Percentiles rank a stretch among this genome's conserved stretches.
Evolutionary conservation across 2,797 vertebrate genomes (phyloP).

Genomic region (Craterocephalus amniculus): DNA sequence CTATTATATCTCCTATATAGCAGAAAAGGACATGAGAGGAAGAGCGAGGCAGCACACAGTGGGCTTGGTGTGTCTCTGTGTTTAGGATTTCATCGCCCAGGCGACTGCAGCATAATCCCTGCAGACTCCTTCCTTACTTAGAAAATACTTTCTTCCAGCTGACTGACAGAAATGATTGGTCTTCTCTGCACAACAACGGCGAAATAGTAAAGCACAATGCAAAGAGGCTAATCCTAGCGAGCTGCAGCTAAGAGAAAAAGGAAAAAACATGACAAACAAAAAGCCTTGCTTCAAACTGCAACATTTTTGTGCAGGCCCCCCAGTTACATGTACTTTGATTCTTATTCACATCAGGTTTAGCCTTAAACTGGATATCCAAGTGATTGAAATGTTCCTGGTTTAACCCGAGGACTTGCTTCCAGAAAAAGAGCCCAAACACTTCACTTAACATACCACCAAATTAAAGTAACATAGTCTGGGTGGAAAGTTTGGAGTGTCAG

Average conservation of each 20-base stretch:
- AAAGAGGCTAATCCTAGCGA: conserved; percentile 7
- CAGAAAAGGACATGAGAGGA: conserved; percentile 38
- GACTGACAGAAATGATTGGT: conserved; percentile 57
- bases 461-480: conserved; percentile 49
- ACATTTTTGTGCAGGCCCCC: conserved; percentile 20
- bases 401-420: conserved; percentile 36
- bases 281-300: conserved; percentile 23
- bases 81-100: conserved; percentile 66
- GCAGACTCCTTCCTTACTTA: conserved; percentile 64
- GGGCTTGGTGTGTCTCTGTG: conserved; percentile 60
- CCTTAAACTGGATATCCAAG: conserved; percentile 28
- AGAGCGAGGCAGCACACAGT: conserved; percentile 50
- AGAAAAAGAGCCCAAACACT: conserved; percentile 43
- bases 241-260: not conserved
- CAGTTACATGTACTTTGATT: not conserved
- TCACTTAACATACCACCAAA: conserved; percentile 59
- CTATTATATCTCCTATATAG: conserved; percentile 62
- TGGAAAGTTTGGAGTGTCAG: conserved; percentile 32
- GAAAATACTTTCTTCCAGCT: conserved; percentile 68
- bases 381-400: conserved; percentile 50
- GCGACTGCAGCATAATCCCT: conserved; percentile 63
- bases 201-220: conserved; percentile 37
- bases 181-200: conserved; percentile 35
- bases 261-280: not conserved
- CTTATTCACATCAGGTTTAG: conserved; percentile 28